These are phyloP conservation scores for Eupithecia tripunctaria DNA, from an alignment of 2,888 invertebrate genomes.

Conservation along the genomic window DNA sequence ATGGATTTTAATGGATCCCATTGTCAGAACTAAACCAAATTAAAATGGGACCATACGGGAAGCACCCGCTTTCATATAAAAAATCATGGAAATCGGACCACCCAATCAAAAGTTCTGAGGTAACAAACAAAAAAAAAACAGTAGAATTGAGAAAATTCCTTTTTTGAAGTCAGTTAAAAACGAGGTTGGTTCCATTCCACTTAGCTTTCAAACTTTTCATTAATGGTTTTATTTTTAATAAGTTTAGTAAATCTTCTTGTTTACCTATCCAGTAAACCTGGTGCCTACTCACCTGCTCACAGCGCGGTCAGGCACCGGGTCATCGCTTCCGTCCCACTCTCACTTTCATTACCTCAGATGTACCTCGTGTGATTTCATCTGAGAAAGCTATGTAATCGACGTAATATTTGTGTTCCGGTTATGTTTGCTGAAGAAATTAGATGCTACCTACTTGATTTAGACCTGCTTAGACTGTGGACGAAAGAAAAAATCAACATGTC, in stretches of 20 bases:
- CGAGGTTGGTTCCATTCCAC: too few relatives aligned
- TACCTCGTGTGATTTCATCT: slow-evolving; percentile 14
- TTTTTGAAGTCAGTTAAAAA: too few relatives aligned
- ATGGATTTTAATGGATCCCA: too few relatives aligned
- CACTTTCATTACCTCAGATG: slow-evolving; percentile 31
- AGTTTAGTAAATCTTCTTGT: not conserved
- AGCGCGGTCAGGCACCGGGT: slow-evolving; percentile 21
- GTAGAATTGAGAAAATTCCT: too few relatives aligned
- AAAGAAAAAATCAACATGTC: not conserved
- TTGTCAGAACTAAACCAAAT: too few relatives aligned
- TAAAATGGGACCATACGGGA: too few relatives aligned
- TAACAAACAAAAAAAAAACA: too few relatives aligned
- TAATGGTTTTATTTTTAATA: not conserved
- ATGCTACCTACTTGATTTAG: not conserved
- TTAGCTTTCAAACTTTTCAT: too few relatives aligned
- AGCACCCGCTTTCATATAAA: too few relatives aligned
- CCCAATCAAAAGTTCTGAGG: too few relatives aligned
- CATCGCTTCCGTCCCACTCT: slow-evolving; percentile 32
- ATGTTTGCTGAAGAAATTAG: not conserved
- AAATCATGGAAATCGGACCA: too few relatives aligned
- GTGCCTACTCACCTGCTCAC: not conserved
- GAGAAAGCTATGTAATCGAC: slow-evolving; percentile 19
- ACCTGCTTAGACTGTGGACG: not conserved
- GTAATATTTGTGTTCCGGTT: slow-evolving; percentile 10
- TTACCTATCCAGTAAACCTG: not conserved